Conservation (phyloP, 2,888 invertebrate species). For the Prostheceraeus crozeri region DNA sequence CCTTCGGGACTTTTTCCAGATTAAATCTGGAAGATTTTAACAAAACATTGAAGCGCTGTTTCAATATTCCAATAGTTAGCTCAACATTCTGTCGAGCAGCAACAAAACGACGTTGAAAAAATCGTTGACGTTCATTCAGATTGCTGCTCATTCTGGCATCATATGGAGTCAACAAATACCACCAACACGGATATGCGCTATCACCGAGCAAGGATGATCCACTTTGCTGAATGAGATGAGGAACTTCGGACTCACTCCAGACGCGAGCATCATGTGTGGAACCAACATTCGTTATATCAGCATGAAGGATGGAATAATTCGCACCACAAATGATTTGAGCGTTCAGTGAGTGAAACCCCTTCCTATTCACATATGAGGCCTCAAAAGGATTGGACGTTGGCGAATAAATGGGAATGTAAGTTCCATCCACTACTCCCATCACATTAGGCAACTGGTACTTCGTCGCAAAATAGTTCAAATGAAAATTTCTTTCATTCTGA, state of each 20-base stretch:
- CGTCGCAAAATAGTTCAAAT: neutral
- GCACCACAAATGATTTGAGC: conserved; percentile 41
- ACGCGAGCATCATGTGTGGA: conserved; percentile 42
- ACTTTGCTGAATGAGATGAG: conserved; percentile 5
- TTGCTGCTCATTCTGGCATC: conserved; percentile 1
- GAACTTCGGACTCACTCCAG: conserved; percentile 36
- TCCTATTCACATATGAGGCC: conserved; percentile 40
- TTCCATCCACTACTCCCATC: conserved; percentile 43
- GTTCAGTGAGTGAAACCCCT: conserved; percentile 43
- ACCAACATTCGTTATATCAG: conserved; percentile 41
- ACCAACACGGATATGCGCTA: conserved; percentile 38
- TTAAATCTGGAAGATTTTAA: too few relatives aligned
- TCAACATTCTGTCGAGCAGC: neutral
- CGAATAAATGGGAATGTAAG: conserved; percentile 41
- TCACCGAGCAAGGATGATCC: conserved; percentile 32
- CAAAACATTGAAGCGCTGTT: too few relatives aligned
- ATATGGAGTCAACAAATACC: conserved; percentile 37
- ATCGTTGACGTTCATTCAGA: neutral
- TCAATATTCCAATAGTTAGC: too few relatives aligned
- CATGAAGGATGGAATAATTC: conserved; percentile 40
- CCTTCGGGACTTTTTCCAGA: conserved; percentile 13
- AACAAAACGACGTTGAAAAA: neutral
- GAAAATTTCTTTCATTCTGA: neutral
- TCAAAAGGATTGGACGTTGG: conserved; percentile 37
- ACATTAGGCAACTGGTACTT: conserved; percentile 41